phyloP scores from a whole-genome alignment of 2,888 invertebrate species.

The Leucania comma region DNA sequence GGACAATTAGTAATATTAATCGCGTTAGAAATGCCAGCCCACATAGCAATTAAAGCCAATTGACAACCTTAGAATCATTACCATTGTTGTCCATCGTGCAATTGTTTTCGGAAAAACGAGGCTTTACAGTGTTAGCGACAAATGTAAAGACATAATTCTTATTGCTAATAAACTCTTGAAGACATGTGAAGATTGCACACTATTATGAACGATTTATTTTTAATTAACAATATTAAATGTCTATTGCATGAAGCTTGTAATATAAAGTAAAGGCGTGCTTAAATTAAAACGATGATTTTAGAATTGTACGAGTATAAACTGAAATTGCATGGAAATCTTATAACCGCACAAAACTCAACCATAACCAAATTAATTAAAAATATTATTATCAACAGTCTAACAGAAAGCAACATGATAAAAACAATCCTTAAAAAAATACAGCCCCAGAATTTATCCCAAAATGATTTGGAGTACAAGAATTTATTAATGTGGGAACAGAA shows the following conservation, averaged over 20 bases:
- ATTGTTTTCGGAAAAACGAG: not conserved
- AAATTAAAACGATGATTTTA: not conserved
- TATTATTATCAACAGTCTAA: not conserved
- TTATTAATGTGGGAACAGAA: slow-evolving; percentile 63
- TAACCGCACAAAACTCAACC: not conserved
- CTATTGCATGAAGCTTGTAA: not conserved
- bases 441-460: slow-evolving; percentile 6
- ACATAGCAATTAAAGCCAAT: slow-evolving; percentile 23
- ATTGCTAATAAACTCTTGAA: not conserved
- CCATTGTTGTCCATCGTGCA: not conserved
- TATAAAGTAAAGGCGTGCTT: not conserved
- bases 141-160: slow-evolving; percentile 5
- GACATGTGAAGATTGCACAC: not conserved
- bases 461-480: slow-evolving; percentile 44
- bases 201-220: not conserved
- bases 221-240: not conserved
- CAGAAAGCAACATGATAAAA: slow-evolving; percentile 10
- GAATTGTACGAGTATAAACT: not conserved
- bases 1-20: slow-evolving; percentile 49
- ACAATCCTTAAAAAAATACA: slow-evolving; percentile 17
- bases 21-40: slow-evolving; percentile 24
- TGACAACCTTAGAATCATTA: not conserved
- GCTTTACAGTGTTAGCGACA: not conserved
- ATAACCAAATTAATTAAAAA: not conserved
- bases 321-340: not conserved